These are phyloP conservation scores for Mythimna ferrago DNA, from an alignment of 2,888 invertebrate genomes.

Conservation along the genomic window DNA sequence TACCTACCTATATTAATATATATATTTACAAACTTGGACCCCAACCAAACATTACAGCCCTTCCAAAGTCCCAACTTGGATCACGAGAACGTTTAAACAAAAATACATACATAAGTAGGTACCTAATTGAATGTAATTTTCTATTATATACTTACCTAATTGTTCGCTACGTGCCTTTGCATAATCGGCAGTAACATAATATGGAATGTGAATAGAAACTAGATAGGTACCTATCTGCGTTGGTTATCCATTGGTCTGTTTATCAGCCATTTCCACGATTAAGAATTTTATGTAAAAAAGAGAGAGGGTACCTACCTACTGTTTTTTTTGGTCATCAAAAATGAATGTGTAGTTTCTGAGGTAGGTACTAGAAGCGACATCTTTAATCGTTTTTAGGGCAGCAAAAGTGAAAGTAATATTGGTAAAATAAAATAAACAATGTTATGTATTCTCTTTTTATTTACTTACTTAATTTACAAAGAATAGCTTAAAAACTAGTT, in stretches of 20 bases:
- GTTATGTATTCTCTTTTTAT: too few species aligned
- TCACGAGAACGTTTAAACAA: neutral
- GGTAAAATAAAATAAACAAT: too few species aligned
- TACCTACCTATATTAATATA: too few species aligned
- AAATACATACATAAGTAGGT: neutral
- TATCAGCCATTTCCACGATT: neutral
- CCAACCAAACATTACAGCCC: neutral
- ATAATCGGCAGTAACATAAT: constrained; percentile 19
- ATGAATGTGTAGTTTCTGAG: neutral
- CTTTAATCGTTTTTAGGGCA: constrained; percentile 11
- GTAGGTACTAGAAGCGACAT: constrained; percentile 40
- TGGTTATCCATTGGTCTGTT: neutral
- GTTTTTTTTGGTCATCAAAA: neutral
- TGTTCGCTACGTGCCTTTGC: constrained; percentile 39
- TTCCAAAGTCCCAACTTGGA: neutral
- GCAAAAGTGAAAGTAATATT: neutral
- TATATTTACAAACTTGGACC: too few species aligned
- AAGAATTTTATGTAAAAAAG: neutral
- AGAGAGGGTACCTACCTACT: too few species aligned
- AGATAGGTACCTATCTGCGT: too few species aligned
- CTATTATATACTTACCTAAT: neutral
- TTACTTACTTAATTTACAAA: neutral
- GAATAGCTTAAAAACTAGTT: too few species aligned
- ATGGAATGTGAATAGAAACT: neutral
- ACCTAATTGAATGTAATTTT: constrained; percentile 36